Percentiles rank a stretch among this genome's conserved stretches.
Evolutionary conservation across 2,888 invertebrate species (phyloP).

Genomic region (Leptopilina syphax): DNA sequence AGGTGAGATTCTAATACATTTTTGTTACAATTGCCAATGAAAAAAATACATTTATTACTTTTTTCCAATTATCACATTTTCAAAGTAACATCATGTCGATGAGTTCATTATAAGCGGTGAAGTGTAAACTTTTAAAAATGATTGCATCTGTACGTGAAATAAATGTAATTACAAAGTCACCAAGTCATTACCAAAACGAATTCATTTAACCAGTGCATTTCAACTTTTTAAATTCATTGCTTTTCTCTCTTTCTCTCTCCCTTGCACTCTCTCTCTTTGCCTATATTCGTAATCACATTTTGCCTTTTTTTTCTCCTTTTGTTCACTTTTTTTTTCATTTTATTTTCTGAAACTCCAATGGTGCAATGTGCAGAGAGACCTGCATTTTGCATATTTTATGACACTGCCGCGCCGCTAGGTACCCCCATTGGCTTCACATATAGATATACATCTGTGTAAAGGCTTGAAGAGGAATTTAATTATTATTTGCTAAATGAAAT

Average conservation of each 20-base stretch:
- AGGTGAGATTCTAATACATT: not conserved
- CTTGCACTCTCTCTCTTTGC: not conserved
- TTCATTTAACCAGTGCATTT: constrained; percentile 44
- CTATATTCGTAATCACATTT: constrained; percentile 15
- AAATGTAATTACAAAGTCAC: constrained; percentile 49
- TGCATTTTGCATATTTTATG: constrained; percentile 27
- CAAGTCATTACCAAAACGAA: constrained; percentile 50
- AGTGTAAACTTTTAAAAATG: constrained; percentile 10
- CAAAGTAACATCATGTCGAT: not conserved
- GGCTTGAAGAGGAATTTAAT: constrained; percentile 25
- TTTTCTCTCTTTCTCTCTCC: not conserved
- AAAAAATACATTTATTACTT: not conserved
- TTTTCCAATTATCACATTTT: not conserved
- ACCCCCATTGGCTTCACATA: constrained; percentile 1
- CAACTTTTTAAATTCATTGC: not conserved
- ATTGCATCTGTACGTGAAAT: constrained; percentile 44
- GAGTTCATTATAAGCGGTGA: not conserved
- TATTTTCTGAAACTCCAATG: constrained; percentile 14
- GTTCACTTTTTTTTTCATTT: not conserved
- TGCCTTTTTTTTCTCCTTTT: not conserved
- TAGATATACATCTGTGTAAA: not conserved
- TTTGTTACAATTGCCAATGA: not conserved
- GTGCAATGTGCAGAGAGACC: constrained; percentile 16
- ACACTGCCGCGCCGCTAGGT: not conserved
- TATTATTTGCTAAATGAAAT: constrained; percentile 12